These are phyloP conservation scores for Vulpes lagopus DNA, from an alignment of 2,113 vertebrate genomes.

Conservation along the genomic window DNA sequence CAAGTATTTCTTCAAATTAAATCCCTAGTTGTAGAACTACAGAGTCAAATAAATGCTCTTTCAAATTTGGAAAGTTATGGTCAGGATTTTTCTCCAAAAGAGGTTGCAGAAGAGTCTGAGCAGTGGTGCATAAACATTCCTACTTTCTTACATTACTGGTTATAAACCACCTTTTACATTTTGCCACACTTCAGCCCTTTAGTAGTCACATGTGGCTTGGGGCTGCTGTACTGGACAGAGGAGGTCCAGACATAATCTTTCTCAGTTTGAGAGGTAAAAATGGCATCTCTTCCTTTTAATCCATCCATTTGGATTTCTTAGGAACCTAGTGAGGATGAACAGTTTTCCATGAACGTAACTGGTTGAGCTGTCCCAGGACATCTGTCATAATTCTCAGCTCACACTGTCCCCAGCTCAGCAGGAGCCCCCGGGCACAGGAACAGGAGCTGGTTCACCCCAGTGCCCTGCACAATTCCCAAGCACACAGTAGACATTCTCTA, in stretches of 20 bases:
- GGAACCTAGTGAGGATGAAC: not conserved
- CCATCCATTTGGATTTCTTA: not conserved
- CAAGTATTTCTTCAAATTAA: not conserved
- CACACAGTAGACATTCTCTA: not conserved
- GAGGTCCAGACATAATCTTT: not conserved
- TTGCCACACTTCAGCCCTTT: not conserved
- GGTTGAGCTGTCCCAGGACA: not conserved
- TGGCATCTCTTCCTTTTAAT: not conserved
- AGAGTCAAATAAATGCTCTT: not conserved
- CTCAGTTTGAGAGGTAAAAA: not conserved
- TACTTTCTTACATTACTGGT: not conserved
- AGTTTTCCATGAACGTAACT: not conserved
- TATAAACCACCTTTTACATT: not conserved
- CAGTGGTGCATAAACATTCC: fast-evolving
- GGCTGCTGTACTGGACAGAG: not conserved
- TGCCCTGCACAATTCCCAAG: not conserved
- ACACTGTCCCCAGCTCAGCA: not conserved
- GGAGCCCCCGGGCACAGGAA: not conserved
- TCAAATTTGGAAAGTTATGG: not conserved
- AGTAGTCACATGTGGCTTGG: not conserved
- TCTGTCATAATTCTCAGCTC: not conserved
- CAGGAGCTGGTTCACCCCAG: not conserved
- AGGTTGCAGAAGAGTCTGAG: not conserved
- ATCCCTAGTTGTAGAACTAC: not conserved
- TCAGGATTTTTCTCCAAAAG: not conserved